phyloP scores from a whole-genome alignment of 2,888 invertebrate species.

The Shargacucullia verbasci region DNA sequence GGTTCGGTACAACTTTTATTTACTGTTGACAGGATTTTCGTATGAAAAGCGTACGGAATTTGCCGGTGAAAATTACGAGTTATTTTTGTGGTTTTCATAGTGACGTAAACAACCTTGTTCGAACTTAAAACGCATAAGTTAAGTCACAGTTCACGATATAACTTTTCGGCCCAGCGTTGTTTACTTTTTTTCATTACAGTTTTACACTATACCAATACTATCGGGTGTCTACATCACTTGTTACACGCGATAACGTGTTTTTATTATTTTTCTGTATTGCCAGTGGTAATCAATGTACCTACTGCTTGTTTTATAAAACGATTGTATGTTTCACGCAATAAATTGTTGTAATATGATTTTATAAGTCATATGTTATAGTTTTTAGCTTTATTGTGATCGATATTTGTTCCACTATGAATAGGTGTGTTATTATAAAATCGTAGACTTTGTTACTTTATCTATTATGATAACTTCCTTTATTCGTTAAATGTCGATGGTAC shows the following conservation, averaged over 20 bases:
- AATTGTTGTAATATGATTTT: slow-evolving; percentile 6
- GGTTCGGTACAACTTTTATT: slow-evolving; percentile 30
- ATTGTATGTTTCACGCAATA: background rate
- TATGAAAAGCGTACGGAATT: slow-evolving; percentile 21
- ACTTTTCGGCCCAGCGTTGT: slow-evolving; percentile 37
- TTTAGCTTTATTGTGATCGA: slow-evolving; percentile 1
- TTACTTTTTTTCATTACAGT: slow-evolving; percentile 30
- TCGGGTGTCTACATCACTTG: slow-evolving; percentile 24
- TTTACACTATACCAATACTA: slow-evolving; percentile 31
- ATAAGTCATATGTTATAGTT: background rate
- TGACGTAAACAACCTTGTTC: slow-evolving; percentile 6
- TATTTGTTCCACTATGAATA: background rate
- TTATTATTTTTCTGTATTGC: slow-evolving; percentile 11
- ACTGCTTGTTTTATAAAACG: slow-evolving; percentile 2
- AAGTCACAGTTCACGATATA: slow-evolving; percentile 37
- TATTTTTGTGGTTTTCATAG: background rate
- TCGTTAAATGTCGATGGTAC: background rate
- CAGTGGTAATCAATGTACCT: slow-evolving; percentile 5
- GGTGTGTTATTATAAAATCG: background rate
- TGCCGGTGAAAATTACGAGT: background rate
- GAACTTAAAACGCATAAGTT: slow-evolving; percentile 1
- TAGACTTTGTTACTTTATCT: too few species aligned
- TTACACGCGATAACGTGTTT: slow-evolving; percentile 22
- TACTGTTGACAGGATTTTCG: slow-evolving; percentile 24
- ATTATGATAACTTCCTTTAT: background rate